These are phyloP conservation scores for Mustelus asterias DNA, from an alignment of 2,113 vertebrate genomes.

Conservation along the genomic window DNA sequence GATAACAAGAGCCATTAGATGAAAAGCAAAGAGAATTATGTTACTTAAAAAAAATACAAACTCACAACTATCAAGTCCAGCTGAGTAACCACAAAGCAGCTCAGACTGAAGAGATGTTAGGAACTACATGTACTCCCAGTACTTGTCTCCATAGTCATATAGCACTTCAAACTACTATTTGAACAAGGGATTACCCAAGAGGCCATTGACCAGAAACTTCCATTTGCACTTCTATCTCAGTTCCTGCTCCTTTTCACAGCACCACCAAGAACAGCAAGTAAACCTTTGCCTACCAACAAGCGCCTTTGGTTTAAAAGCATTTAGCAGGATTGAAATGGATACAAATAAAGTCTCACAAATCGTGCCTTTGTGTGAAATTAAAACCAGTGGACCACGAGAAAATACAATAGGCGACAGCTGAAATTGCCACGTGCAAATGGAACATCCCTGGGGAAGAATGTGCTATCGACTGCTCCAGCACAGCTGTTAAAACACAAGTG, in stretches of 20 bases:
- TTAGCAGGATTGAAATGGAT: neutral
- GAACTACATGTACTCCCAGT: neutral
- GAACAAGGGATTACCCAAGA: neutral
- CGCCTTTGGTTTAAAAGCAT: neutral
- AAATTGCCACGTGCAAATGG: constrained; percentile 10
- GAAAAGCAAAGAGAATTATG: neutral
- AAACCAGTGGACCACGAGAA: constrained; percentile 23
- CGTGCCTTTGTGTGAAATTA: neutral
- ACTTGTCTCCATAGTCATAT: neutral
- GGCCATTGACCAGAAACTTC: neutral
- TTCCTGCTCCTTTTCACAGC: neutral
- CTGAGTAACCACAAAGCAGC: neutral
- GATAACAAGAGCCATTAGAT: neutral
- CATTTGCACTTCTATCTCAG: constrained; percentile 21
- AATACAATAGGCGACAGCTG: constrained; percentile 27
- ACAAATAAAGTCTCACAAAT: neutral
- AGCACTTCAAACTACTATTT: neutral
- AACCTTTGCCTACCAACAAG: neutral
- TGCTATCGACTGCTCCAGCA: neutral
- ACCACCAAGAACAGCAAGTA: neutral
- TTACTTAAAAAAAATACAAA: neutral
- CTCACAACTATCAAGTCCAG: neutral
- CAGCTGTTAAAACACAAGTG: constrained; percentile 34
- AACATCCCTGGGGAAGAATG: constrained; percentile 26
- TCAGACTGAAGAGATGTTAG: neutral